phyloP scores from a whole-genome alignment of 2,888 invertebrate species.

The Cataglyphis albicans region DNA sequence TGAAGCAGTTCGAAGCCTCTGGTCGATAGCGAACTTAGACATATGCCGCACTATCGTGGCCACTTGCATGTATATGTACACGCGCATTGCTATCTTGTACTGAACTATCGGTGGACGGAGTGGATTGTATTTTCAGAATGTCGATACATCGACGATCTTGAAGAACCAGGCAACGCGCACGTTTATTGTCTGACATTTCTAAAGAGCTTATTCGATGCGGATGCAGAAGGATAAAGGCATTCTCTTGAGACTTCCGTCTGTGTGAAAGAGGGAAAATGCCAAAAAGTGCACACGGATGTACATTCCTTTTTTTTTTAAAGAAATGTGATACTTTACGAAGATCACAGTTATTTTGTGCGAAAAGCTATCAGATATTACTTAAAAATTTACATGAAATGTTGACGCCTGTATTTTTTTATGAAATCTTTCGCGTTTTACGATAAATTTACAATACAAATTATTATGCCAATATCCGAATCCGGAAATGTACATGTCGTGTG shows the following conservation, averaged over 20 bases:
- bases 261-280: conserved; percentile 8
- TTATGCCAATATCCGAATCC: background rate
- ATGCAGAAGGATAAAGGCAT: conserved; percentile 19
- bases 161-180: conserved; percentile 6
- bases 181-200: conserved; percentile 46
- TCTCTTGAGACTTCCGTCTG: background rate
- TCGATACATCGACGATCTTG: conserved; percentile 41
- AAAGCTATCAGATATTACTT: background rate
- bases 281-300: background rate
- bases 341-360: background rate
- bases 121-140: conserved; percentile 46
- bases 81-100: conserved; percentile 41
- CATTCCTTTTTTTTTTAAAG: background rate
- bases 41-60: background rate
- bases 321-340: background rate
- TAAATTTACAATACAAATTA: background rate
- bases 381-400: background rate
- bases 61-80: background rate
- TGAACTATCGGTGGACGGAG: conserved; percentile 26
- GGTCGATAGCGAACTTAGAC: conserved; percentile 50
- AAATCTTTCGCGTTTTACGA: background rate
- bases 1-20: conserved; percentile 35
- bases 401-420: background rate
- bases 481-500: background rate
- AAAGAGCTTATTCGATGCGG: conserved; percentile 44